phyloP scores from a whole-genome alignment of 2,113 vertebrate species.

The Panthera tigris region DNA sequence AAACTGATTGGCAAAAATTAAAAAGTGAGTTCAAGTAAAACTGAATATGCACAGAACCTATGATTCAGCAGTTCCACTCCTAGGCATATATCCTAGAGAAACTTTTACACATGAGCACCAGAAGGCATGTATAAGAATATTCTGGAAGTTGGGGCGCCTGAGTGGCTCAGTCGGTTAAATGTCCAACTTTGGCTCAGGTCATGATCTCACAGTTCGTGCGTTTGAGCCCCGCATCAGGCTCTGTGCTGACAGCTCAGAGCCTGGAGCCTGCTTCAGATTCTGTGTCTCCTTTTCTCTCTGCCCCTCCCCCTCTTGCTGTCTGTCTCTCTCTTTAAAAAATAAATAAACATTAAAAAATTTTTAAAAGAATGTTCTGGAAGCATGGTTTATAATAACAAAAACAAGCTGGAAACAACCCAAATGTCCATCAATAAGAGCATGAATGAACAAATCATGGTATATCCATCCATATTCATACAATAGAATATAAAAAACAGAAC shows the following conservation, averaged over 20 bases:
- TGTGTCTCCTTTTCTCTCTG: no score
- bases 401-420: neutral
- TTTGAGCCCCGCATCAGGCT: no score
- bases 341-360: no score
- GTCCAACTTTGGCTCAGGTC: no score
- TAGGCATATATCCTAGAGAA: neutral
- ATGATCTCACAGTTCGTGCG: no score
- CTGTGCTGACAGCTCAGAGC: no score
- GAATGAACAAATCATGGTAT: neutral
- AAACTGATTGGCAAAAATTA: neutral
- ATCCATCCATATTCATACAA: neutral
- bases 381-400: neutral
- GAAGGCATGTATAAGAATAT: neutral
- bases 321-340: no score
- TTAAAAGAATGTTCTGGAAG: neutral
- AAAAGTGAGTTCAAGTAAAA: conserved; percentile 17
- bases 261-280: no score
- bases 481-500: neutral
- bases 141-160: no score
- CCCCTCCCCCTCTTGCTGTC: no score
- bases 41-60: neutral
- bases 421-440: conserved; percentile 12
- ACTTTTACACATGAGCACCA: neutral
- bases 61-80: conserved; percentile 4
- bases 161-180: no score